Evolutionary conservation across 2,113 vertebrate species (phyloP), one percentile per base, ranked within the genome.

Genomic region (Gavia stellata): DNA sequence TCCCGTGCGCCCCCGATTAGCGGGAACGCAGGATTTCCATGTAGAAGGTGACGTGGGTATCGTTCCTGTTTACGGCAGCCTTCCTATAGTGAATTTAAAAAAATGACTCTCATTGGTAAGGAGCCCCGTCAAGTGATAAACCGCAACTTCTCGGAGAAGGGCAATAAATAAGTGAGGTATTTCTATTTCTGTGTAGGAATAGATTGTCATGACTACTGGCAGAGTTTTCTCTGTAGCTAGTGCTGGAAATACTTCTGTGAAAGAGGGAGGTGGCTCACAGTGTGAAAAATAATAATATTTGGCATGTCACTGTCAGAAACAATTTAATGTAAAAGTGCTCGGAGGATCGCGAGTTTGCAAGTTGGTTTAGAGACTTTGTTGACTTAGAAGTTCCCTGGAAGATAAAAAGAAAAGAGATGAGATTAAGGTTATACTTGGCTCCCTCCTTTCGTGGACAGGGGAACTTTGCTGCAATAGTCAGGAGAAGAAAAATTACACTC

Each of bases 261-360:
- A 81, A 95, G 81, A 84, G 65, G 92, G 87, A 86, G 90, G 75
- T 92, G 67, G 77, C 85, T 91, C 72, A 2, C 6, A 65, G 86
- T 90, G 79, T 94, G 92, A 96, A 96, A 95, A 97, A 96, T 97
- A 97, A 96, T 95, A 96, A 96, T 96, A 92, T 97, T 95, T 95
- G 95, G 90, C 95, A 79, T 94, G 73, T 96, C 82, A 53, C 88
- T 96, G 91, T 96, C 94, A 95, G 78, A 95, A 94, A 79, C 91
- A 91, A 94, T 95, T 93, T 90, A 79, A 86, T 88, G 61, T 86
- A 84, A 72, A 91, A 88, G 68, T 29, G 77, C 55, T 90, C 0
- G 0, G 79, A 95, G 84, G 89, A 59, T 23, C 6, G 10, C 4
- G 58, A 91, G 74, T 90, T 96, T 90, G 81, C 55, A 36, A 81